Evolutionary conservation across 1,140 invertebrate genomes (phyloP).

Genomic region (Drosophila dunni): DNA sequence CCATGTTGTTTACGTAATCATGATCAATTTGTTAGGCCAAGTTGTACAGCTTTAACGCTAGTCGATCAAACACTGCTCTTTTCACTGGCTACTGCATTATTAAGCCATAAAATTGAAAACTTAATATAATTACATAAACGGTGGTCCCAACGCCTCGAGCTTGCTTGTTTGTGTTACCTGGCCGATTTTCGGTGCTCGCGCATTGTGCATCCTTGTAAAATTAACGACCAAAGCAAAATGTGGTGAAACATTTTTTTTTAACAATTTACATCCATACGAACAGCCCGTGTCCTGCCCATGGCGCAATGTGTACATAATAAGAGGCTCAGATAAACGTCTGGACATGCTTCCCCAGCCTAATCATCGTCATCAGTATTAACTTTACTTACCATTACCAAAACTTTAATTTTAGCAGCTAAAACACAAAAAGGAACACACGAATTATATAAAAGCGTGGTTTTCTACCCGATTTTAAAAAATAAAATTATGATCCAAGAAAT

Average conservation of each 20-base stretch:
- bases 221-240: constrained; percentile 71
- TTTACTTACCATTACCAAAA: constrained; percentile 9
- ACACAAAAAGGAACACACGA: not conserved
- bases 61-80: constrained; percentile 57
- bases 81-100: constrained; percentile 63
- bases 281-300: constrained; percentile 11
- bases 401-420: constrained; percentile 6
- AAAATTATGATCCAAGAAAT: no score
- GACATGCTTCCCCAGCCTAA: constrained; percentile 10
- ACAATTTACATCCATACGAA: not conserved
- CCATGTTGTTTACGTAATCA: constrained; percentile 75
- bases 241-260: constrained; percentile 22
- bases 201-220: constrained; percentile 40
- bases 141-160: constrained; percentile 66
- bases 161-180: constrained; percentile 32
- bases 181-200: constrained; percentile 58
- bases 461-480: no score
- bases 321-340: constrained; percentile 8
- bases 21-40: constrained; percentile 67
- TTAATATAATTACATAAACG: constrained; percentile 83
- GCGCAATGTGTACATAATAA: constrained; percentile 31
- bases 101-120: constrained; percentile 83
- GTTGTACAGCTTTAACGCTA: constrained; percentile 65
- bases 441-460: no score
- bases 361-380: constrained; percentile 24